A percentile compares a stretch with the other conserved stretches of the same genome.
Conservation (phyloP, 2,797 vertebrate species). For the Choloepus didactylus region DNA sequence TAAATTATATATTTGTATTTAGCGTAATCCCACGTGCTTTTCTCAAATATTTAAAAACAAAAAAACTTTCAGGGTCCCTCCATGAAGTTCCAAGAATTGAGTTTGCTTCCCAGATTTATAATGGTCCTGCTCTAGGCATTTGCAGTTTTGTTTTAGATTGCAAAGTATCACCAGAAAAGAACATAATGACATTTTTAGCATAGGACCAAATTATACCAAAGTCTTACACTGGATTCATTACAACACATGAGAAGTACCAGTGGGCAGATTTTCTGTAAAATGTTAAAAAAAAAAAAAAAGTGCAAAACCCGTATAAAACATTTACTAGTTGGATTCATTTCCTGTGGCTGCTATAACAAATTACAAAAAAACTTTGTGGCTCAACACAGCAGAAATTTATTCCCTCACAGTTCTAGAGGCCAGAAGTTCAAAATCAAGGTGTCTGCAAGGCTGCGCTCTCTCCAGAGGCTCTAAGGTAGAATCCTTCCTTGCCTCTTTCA, state of each 20-base stretch:
- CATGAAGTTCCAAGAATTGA: constrained; percentile 82
- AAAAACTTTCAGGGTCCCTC: constrained; percentile 72
- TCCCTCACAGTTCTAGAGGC: constrained; percentile 2
- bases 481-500: not conserved
- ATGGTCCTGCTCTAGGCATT: constrained; percentile 82
- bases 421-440: constrained; percentile 9
- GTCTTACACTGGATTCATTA: constrained; percentile 62
- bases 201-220: constrained; percentile 68
- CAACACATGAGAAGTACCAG: constrained; percentile 47
- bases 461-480: not conserved
- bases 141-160: constrained; percentile 81
- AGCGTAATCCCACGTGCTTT: constrained; percentile 82
- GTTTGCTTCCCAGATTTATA: constrained; percentile 80
- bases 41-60: constrained; percentile 34
- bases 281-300: not conserved
- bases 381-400: constrained; percentile 24
- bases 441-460: not conserved
- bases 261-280: constrained; percentile 66
- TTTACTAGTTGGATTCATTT: constrained; percentile 48
- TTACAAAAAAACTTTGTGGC: not conserved
- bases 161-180: constrained; percentile 72
- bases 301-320: not conserved
- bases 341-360: constrained; percentile 44
- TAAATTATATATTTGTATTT: constrained; percentile 89
- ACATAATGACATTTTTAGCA: constrained; percentile 75